Percentiles rank a stretch among this genome's conserved stretches.
Conservation (phyloP, 92 coral and sea anemone genomes). For the Parazoanthus swiftii region DNA sequence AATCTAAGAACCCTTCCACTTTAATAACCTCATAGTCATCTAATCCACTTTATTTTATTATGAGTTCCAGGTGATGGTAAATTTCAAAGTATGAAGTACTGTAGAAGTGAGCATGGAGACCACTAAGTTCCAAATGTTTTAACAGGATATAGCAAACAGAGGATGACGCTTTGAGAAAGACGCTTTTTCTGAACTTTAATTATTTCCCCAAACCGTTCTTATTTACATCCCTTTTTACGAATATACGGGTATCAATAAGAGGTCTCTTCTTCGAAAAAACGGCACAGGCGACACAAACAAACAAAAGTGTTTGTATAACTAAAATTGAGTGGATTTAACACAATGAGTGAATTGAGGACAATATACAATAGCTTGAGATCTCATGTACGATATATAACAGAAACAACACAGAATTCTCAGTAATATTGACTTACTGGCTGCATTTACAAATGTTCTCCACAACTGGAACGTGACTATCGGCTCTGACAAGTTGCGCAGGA, state of each 20-base stretch:
- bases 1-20: not conserved
- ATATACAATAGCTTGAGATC: too few species aligned
- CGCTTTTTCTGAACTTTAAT: not conserved
- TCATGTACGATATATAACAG: not conserved
- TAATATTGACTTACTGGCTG: constrained; percentile 73
- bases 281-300: not conserved
- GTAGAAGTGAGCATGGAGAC: not conserved
- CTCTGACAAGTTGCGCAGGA: constrained; percentile 86
- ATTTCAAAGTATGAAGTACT: not conserved
- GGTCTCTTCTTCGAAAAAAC: not conserved
- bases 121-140: not conserved
- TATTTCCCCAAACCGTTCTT: too few species aligned
- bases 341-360: too few species aligned
- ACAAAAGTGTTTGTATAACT: not conserved
- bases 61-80: not conserved
- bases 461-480: constrained; percentile 83
- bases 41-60: too few species aligned
- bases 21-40: not conserved
- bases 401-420: too few species aligned
- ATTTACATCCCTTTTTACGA: too few species aligned
- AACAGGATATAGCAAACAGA: not conserved
- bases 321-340: too few species aligned
- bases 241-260: not conserved
- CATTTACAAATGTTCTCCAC: constrained; percentile 82
- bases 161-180: not conserved